Conservation (phyloP, 2,797 vertebrate genomes). For the Saxicola maurus region DNA sequence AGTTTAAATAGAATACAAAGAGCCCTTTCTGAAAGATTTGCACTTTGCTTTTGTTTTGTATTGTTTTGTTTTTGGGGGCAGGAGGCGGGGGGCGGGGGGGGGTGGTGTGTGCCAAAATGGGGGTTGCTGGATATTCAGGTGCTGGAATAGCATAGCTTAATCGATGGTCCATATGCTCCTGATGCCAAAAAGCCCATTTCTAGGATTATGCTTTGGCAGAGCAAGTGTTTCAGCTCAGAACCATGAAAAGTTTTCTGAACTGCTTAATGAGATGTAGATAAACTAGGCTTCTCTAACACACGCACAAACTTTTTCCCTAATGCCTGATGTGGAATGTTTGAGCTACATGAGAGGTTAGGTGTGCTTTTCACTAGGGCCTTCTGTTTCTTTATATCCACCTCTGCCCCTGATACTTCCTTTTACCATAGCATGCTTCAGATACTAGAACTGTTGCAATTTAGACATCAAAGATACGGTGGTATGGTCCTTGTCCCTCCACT, state of each 20-base stretch:
- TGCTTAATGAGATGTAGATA: background rate
- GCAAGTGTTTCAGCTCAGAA: background rate
- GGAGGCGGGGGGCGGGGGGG: no score
- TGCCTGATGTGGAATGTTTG: background rate
- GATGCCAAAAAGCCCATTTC: background rate
- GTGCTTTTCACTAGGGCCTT: background rate
- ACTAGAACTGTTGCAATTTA: background rate
- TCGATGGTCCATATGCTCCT: background rate
- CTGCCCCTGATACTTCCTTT: background rate
- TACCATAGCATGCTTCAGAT: background rate
- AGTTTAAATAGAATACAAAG: background rate
- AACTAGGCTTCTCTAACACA: background rate
- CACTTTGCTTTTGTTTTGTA: accelerated
- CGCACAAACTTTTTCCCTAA: accelerated
- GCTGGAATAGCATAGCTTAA: background rate
- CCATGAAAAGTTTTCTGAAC: background rate
- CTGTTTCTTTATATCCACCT: background rate
- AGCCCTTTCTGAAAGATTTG: accelerated
- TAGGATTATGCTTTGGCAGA: background rate
- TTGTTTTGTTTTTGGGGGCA: no score
- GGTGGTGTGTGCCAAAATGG: background rate
- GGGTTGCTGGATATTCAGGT: background rate
- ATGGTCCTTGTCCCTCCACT: background rate
- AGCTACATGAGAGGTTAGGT: background rate
- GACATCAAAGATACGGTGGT: accelerated